Conservation (phyloP, 2,797 vertebrate species). For the Melanotaenia parkinsoni region DNA sequence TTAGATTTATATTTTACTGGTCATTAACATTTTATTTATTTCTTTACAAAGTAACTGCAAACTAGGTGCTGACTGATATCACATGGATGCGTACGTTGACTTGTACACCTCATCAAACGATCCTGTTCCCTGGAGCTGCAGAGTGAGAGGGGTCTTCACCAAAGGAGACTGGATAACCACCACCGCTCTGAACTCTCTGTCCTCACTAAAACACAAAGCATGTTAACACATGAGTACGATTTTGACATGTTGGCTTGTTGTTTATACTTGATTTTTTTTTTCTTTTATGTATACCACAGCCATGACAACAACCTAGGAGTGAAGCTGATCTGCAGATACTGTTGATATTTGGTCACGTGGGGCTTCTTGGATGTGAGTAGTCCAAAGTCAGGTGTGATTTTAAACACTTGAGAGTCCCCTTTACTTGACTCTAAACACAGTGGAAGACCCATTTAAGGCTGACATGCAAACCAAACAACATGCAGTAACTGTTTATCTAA, state of each 20-base stretch:
- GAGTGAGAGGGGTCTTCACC: constrained; percentile 79
- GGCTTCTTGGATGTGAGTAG: constrained; percentile 74
- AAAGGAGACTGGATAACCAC: constrained; percentile 84
- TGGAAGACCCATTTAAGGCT: constrained; percentile 6
- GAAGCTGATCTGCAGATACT: constrained; percentile 86
- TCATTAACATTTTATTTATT: constrained; percentile 29
- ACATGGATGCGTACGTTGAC: constrained; percentile 15
- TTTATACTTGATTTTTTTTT: background rate
- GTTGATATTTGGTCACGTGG: constrained; percentile 57
- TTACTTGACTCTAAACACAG: constrained; percentile 54
- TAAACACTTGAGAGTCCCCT: constrained; percentile 73
- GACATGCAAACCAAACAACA: background rate
- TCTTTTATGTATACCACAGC: background rate
- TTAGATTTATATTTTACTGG: background rate
- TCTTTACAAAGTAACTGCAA: constrained; percentile 6
- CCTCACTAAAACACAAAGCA: constrained; percentile 75
- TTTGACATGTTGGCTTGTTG: background rate
- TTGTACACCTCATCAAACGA: constrained; percentile 71
- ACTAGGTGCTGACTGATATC: background rate
- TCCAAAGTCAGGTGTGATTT: constrained; percentile 83
- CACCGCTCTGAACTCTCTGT: constrained; percentile 69
- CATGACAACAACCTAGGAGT: constrained; percentile 84
- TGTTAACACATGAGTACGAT: background rate
- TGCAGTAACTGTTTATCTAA: background rate
- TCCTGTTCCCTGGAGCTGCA: constrained; percentile 82